Percentiles rank a stretch among this genome's conserved stretches.
Conservation (phyloP, 1,140 invertebrate genomes). For the Arctopsyche grandis region DNA sequence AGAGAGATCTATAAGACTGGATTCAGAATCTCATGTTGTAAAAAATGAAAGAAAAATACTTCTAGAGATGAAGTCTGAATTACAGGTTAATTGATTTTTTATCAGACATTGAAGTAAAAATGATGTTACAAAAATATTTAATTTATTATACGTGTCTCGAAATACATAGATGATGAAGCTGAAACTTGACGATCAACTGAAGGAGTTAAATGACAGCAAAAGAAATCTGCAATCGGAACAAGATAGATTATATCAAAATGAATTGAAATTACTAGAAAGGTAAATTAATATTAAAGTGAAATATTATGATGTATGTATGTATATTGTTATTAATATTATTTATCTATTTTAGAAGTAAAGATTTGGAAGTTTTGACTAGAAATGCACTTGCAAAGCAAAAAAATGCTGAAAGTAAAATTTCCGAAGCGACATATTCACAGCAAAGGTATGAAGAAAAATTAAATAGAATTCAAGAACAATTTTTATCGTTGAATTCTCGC, state of each 20-base stretch:
- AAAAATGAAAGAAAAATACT: slow-evolving; percentile 62
- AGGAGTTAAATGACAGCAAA: slow-evolving; percentile 61
- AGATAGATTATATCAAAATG: slow-evolving; percentile 62
- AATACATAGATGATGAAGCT: slow-evolving; percentile 65
- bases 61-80: slow-evolving; percentile 59
- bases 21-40: slow-evolving; percentile 59
- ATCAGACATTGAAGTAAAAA: not conserved
- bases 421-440: slow-evolving; percentile 62
- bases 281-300: slow-evolving; percentile 47
- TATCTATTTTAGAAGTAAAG: slow-evolving; percentile 59
- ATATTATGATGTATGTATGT: not conserved
- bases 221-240: slow-evolving; percentile 60
- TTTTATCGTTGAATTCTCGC: slow-evolving; percentile 61
- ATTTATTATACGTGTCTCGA: no score
- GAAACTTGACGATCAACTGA: slow-evolving; percentile 60
- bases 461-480: slow-evolving; percentile 63
- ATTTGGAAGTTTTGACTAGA: slow-evolving; percentile 62
- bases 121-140: slow-evolving; percentile 28
- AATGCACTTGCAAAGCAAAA: slow-evolving; percentile 63
- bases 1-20: slow-evolving; percentile 61
- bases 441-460: slow-evolving; percentile 64
- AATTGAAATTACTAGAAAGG: slow-evolving; percentile 62
- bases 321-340: not conserved
- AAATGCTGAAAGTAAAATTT: slow-evolving; percentile 62
- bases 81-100: slow-evolving; percentile 57